A percentile compares a stretch with the other conserved stretches of the same genome.
These are phyloP conservation scores for Hypercompe scribonia DNA, from an alignment of 2,888 invertebrate species.

Conservation along the genomic window DNA sequence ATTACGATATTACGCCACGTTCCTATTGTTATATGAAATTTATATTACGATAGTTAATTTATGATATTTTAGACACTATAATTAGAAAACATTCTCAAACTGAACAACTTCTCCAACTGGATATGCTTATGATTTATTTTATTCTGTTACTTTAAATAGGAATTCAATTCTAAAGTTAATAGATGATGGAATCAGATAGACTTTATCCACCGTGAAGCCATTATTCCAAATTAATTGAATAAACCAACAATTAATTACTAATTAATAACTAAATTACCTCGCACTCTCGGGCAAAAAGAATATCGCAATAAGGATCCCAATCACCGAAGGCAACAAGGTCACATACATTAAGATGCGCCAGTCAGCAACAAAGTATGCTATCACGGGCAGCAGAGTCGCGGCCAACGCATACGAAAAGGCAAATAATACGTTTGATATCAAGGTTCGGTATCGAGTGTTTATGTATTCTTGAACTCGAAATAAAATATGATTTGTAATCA, in stretches of 20 bases:
- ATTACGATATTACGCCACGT: too few species aligned
- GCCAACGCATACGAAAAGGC: slow-evolving; percentile 80
- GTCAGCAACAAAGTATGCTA: slow-evolving; percentile 74
- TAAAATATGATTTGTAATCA: not conserved
- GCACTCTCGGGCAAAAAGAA: slow-evolving; percentile 78
- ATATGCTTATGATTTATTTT: not conserved
- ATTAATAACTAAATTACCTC: slow-evolving; percentile 56
- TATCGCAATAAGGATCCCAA: slow-evolving; percentile 64
- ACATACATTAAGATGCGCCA: slow-evolving; percentile 73
- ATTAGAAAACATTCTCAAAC: too few species aligned
- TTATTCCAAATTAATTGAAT: too few species aligned
- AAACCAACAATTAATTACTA: too few species aligned
- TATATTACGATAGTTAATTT: too few species aligned
- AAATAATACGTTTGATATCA: slow-evolving; percentile 56
- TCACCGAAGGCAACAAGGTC: slow-evolving; percentile 72
- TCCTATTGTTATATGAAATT: too few species aligned
- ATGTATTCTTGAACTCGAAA: slow-evolving; percentile 78
- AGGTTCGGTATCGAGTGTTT: slow-evolving; percentile 77
- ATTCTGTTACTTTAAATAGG: too few species aligned
- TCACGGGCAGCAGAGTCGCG: slow-evolving; percentile 76
- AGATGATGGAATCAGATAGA: not conserved
- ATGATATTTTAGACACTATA: too few species aligned
- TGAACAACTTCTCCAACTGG: not conserved
- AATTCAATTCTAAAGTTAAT: not conserved
- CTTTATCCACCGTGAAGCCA: too few species aligned